Evolutionary conservation across 1,140 invertebrate genomes (phyloP).

Genomic region (Pinna nobilis): DNA sequence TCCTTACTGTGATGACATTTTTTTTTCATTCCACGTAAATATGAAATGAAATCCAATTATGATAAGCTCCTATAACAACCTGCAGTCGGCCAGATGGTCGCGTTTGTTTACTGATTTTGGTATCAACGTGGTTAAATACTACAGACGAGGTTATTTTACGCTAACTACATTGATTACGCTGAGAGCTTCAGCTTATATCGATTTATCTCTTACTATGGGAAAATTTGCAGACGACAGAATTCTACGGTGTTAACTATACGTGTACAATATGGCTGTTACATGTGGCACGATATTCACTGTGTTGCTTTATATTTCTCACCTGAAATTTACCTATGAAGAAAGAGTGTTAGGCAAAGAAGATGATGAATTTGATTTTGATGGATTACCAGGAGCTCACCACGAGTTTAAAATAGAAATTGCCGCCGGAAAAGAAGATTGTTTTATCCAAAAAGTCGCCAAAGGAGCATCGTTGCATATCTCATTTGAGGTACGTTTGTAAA

Average conservation of each 20-base stretch:
- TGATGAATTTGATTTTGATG: slow-evolving; percentile 69
- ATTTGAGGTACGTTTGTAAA: slow-evolving; percentile 60
- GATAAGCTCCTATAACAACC: too few relatives aligned
- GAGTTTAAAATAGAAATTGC: slow-evolving; percentile 66
- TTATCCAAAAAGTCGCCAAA: slow-evolving; percentile 57
- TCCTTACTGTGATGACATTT: too few relatives aligned
- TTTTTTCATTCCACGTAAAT: too few relatives aligned
- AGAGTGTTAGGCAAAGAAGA: slow-evolving; percentile 46
- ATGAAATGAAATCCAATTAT: too few relatives aligned
- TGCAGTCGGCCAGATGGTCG: too few relatives aligned
- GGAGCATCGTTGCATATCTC: slow-evolving; percentile 60
- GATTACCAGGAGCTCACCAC: slow-evolving; percentile 65
- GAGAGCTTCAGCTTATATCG: too few relatives aligned
- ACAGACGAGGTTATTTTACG: too few relatives aligned
- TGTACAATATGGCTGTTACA: not conserved
- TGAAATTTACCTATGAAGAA: not conserved
- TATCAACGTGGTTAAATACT: too few relatives aligned
- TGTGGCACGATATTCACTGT: not conserved
- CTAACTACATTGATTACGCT: too few relatives aligned
- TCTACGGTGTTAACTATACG: not conserved
- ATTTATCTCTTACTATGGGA: too few relatives aligned
- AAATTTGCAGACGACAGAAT: too few relatives aligned
- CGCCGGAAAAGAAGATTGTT: slow-evolving; percentile 61
- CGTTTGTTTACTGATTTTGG: too few relatives aligned
- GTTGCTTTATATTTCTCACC: slow-evolving; percentile 5